phyloP scores from a whole-genome alignment of 2,888 invertebrate species.

The Oeneis ivallda region DNA sequence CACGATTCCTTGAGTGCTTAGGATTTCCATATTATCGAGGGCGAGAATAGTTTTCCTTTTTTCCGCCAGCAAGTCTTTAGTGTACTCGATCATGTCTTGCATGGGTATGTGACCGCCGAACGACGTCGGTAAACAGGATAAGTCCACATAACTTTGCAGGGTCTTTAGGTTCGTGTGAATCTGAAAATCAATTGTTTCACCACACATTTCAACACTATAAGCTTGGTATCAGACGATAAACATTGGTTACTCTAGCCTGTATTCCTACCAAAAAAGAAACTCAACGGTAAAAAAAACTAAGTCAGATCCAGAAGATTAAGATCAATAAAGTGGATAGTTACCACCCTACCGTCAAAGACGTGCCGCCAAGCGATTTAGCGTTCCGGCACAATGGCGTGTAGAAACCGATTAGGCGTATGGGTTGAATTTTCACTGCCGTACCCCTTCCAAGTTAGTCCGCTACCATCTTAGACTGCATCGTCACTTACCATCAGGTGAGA shows the following conservation, averaged over 20 bases:
- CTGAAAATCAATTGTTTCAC: constrained; percentile 55
- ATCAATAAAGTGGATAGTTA: not conserved
- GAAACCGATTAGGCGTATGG: too few relatives aligned
- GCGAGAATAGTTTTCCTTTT: constrained; percentile 82
- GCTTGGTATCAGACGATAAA: too few relatives aligned
- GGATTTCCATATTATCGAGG: constrained; percentile 84
- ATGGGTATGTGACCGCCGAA: constrained; percentile 87
- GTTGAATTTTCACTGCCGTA: too few relatives aligned
- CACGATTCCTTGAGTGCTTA: constrained; percentile 82
- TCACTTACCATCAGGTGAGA: too few relatives aligned
- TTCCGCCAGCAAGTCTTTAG: constrained; percentile 83
- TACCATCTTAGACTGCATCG: too few relatives aligned
- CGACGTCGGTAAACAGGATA: constrained; percentile 85
- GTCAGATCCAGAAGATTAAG: not conserved
- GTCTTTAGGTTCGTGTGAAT: constrained; percentile 82
- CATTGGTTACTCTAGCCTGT: too few relatives aligned
- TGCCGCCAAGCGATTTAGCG: too few relatives aligned
- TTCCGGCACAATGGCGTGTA: too few relatives aligned
- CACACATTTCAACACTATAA: not conserved
- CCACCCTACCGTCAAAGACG: too few relatives aligned
- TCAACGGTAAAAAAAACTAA: too few relatives aligned
- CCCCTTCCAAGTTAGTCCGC: too few relatives aligned
- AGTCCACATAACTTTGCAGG: constrained; percentile 82
- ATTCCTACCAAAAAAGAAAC: too few relatives aligned
- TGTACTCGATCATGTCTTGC: constrained; percentile 86